phyloP scores from a whole-genome alignment of 2,113 vertebrate species.

The Silurus asotus region DNA sequence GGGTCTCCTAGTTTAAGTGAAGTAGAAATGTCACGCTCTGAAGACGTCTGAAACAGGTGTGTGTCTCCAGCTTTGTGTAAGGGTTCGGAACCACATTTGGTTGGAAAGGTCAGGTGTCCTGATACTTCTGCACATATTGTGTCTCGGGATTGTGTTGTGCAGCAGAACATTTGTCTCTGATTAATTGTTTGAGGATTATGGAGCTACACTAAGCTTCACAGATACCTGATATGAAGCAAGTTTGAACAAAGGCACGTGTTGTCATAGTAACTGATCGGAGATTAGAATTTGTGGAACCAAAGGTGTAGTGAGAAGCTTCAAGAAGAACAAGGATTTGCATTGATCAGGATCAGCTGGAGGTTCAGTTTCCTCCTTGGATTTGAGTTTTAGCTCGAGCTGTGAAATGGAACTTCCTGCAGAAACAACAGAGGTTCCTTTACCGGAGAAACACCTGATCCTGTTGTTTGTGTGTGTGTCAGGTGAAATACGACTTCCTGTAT shows the following conservation, averaged over 20 bases:
- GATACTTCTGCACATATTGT: no score
- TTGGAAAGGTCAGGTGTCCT: no score
- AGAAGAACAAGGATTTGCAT: background rate
- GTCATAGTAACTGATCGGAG: background rate
- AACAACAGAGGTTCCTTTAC: background rate
- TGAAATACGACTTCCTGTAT: constrained; percentile 83
- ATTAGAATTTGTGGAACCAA: background rate
- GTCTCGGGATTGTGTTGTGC: no score
- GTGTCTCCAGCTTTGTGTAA: no score
- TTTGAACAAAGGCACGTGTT: background rate
- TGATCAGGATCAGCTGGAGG: background rate
- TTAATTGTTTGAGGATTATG: no score
- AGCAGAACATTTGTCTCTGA: no score
- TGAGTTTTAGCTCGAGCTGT: background rate
- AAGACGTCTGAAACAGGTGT: no score
- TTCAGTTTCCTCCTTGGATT: background rate
- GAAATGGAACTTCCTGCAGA: background rate
- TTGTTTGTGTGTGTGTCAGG: constrained; percentile 59
- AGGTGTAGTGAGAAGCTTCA: background rate
- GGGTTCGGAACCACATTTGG: no score
- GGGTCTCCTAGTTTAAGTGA: no score
- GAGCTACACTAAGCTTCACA: no score
- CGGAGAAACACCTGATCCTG: background rate
- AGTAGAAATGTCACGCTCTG: no score
- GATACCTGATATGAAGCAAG: background rate